A percentile compares a stretch with the other conserved stretches of the same genome.
phyloP scores from a whole-genome alignment of 1,140 invertebrate genomes.

The Temnothorax nylanderi region DNA sequence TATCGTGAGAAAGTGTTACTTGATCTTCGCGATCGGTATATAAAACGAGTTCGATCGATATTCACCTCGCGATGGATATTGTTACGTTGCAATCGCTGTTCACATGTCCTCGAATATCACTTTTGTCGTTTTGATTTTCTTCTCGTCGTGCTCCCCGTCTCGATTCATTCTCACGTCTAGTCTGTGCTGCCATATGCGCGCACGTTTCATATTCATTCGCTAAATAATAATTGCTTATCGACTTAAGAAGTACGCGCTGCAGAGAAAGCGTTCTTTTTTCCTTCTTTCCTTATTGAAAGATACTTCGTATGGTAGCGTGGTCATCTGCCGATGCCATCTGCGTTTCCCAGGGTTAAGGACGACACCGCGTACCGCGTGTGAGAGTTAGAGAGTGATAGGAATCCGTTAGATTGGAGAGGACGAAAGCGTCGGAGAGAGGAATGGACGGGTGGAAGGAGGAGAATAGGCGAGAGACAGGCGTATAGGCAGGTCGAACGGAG shows the following conservation, averaged over 20 bases:
- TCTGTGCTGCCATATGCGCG: background rate
- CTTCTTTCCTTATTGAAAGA: background rate
- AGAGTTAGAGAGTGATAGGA: conserved; percentile 56
- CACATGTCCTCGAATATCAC: background rate
- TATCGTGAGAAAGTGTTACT: conserved; percentile 9
- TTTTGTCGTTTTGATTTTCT: background rate
- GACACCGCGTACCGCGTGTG: background rate
- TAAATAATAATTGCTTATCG: background rate
- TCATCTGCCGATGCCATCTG: conserved; percentile 21
- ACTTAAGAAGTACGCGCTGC: background rate
- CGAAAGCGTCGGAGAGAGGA: background rate
- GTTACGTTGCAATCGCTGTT: background rate
- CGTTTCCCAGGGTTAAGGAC: conserved; percentile 20
- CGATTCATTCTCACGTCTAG: background rate
- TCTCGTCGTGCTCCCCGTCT: background rate
- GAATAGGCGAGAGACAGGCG: background rate
- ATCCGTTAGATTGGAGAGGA: conserved; percentile 44
- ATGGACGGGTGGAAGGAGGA: background rate
- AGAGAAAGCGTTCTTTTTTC: conserved; percentile 6
- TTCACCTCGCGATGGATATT: background rate
- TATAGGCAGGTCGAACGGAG: conserved; percentile 22
- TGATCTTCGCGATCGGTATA: background rate
- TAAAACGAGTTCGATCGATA: background rate
- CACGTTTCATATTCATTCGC: background rate
- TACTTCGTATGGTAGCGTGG: background rate